phyloP scores from a whole-genome alignment of 2,888 invertebrate genomes.

The Dromius quadrimaculatus region DNA sequence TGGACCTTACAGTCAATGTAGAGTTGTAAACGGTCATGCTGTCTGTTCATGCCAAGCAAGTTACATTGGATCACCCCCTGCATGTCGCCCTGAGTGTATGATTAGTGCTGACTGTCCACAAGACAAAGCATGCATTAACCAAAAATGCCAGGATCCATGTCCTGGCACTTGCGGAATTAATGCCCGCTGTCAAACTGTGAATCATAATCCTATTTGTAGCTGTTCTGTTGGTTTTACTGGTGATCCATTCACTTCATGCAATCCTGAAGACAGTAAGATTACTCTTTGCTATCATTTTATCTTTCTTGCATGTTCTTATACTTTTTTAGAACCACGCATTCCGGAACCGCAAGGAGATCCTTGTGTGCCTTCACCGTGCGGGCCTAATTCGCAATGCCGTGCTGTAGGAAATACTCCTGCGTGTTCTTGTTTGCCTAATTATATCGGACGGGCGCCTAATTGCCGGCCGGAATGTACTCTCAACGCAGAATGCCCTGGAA shows the following conservation, averaged over 20 bases:
- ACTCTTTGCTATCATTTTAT: conserved; percentile 32
- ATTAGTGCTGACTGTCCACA: conserved; percentile 87
- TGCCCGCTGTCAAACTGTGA: conserved; percentile 85
- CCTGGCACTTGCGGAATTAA: conserved; percentile 85
- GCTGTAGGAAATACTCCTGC: conserved; percentile 70
- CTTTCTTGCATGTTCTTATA: conserved; percentile 51
- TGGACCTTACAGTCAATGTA: conserved; percentile 85
- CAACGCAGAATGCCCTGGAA: conserved; percentile 80
- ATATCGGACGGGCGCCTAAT: conserved; percentile 73
- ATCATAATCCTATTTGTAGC: conserved; percentile 89
- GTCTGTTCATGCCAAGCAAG: conserved; percentile 83
- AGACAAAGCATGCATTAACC: conserved; percentile 83
- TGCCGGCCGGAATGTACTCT: conserved; percentile 78
- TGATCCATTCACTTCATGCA: conserved; percentile 82
- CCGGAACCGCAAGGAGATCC: conserved; percentile 66
- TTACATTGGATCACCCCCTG: conserved; percentile 83
- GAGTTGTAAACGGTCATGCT: conserved; percentile 80
- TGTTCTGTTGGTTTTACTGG: conserved; percentile 84
- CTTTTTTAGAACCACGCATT: conserved; percentile 65
- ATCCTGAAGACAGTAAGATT: conserved; percentile 73
- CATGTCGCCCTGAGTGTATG: conserved; percentile 85
- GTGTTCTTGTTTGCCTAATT: conserved; percentile 73
- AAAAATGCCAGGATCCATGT: conserved; percentile 85
- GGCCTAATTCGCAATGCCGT: conserved; percentile 73
- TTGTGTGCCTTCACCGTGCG: conserved; percentile 76